Evolutionary conservation across 2,113 vertebrate species (phyloP).

Genomic region (Ailuropoda melanoleuca): DNA sequence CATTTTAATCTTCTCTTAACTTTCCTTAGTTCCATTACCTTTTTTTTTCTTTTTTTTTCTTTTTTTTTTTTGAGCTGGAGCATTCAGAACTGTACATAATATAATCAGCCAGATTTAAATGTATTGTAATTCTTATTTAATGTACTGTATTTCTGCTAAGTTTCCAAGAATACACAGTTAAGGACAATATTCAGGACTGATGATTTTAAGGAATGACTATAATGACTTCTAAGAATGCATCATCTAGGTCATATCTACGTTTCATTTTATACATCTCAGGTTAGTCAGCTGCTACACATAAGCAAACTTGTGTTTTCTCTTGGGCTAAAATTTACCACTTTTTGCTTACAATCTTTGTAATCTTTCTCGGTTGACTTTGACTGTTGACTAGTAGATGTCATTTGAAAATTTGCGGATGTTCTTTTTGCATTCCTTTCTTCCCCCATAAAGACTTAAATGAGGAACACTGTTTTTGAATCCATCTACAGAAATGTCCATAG

Average conservation of each 20-base stretch:
- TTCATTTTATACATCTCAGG: background rate
- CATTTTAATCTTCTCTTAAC: background rate
- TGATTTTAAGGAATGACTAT: background rate
- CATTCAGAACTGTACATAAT: background rate
- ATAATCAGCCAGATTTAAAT: background rate
- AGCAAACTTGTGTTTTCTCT: constrained; percentile 17
- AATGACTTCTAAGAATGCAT: constrained; percentile 1
- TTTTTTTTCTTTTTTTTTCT: background rate
- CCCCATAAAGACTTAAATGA: background rate
- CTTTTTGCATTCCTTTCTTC: background rate
- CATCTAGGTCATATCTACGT: background rate
- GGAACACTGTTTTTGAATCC: background rate
- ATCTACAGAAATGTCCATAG: background rate
- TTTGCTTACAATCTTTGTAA: background rate
- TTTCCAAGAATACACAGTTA: background rate
- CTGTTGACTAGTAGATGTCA: background rate
- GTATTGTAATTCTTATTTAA: background rate
- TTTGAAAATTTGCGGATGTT: constrained; percentile 12
- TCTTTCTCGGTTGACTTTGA: background rate
- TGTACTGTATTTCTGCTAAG: background rate
- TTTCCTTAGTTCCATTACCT: background rate
- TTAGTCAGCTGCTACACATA: background rate
- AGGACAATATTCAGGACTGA: background rate
- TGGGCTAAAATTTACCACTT: background rate
- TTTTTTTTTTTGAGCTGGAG: background rate